Evolutionary conservation across 2,888 invertebrate species (phyloP).

Genomic region (Malacosoma neustria): DNA sequence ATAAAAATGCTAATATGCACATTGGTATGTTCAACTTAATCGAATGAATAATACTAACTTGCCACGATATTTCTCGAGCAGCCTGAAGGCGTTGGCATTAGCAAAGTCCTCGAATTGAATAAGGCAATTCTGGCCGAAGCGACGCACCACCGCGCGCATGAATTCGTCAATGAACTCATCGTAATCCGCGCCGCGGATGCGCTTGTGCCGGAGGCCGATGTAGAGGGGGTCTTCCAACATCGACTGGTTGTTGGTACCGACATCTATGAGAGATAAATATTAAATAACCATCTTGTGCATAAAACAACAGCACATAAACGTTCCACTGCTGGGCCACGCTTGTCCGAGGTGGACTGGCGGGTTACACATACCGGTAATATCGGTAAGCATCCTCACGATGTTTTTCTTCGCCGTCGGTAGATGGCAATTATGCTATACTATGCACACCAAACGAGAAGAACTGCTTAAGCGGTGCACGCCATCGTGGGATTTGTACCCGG

Average conservation of each 20-base stretch:
- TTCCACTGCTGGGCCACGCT: too few species aligned
- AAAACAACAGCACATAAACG: too few species aligned
- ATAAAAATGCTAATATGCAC: too few species aligned
- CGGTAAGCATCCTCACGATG: too few species aligned
- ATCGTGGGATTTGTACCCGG: too few species aligned
- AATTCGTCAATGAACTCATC: conserved; percentile 98
- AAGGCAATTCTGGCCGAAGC: conserved; percentile 89
- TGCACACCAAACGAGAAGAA: too few species aligned
- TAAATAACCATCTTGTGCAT: neutral
- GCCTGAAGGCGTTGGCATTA: conserved; percentile 96
- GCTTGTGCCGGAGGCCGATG: conserved; percentile 91
- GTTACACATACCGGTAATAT: too few species aligned
- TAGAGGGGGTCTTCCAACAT: conserved; percentile 95
- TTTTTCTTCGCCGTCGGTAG: too few species aligned
- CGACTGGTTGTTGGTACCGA: conserved; percentile 91
- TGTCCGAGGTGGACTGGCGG: too few species aligned
- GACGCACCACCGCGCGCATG: conserved; percentile 91
- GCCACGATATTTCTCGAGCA: conserved; percentile 92
- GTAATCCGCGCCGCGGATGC: conserved; percentile 88
- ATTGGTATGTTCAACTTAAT: too few species aligned
- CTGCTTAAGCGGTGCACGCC: too few species aligned
- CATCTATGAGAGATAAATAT: conserved; percentile 65
- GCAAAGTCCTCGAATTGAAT: conserved; percentile 99
- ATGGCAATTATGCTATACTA: too few species aligned
- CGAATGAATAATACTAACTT: conserved; percentile 75